These are phyloP conservation scores for Scaptomyza hsui DNA, from an alignment of 1,140 invertebrate genomes.

Conservation along the genomic window DNA sequence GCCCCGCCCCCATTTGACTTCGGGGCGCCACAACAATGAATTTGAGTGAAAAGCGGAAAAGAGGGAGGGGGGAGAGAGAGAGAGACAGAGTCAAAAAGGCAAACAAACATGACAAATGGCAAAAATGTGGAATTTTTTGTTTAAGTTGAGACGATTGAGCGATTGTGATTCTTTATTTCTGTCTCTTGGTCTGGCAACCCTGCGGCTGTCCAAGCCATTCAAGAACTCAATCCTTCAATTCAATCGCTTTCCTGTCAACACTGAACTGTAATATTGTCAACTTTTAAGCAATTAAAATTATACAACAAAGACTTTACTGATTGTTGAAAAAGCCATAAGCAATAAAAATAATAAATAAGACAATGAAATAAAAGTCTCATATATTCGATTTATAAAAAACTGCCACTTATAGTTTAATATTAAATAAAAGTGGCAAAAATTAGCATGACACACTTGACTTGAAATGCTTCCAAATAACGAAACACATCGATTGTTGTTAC, in stretches of 20 bases:
- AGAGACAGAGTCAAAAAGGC: conserved; percentile 7
- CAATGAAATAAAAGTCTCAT: no score
- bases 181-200: not conserved
- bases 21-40: conserved; percentile 16
- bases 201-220: not conserved
- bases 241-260: conserved; percentile 10
- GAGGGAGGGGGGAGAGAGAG: not conserved
- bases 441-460: conserved; percentile 68
- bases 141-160: conserved; percentile 33
- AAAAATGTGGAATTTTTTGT: conserved; percentile 44
- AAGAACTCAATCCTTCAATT: conserved; percentile 6
- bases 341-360: no score
- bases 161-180: conserved; percentile 9
- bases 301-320: no score
- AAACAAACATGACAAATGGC: conserved; percentile 73
- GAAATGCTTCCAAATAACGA: conserved; percentile 43
- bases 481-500: conserved; percentile 68
- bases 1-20: conserved; percentile 21
- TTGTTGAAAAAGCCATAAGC: no score
- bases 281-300: no score
- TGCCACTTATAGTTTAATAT: conserved; percentile 64
- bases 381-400: no score
- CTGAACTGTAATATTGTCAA: not conserved
- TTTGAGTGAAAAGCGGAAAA: not conserved
- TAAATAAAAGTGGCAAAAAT: conserved; percentile 69